phyloP scores from a whole-genome alignment of 2,797 vertebrate species.

The Natrix natrix region DNA sequence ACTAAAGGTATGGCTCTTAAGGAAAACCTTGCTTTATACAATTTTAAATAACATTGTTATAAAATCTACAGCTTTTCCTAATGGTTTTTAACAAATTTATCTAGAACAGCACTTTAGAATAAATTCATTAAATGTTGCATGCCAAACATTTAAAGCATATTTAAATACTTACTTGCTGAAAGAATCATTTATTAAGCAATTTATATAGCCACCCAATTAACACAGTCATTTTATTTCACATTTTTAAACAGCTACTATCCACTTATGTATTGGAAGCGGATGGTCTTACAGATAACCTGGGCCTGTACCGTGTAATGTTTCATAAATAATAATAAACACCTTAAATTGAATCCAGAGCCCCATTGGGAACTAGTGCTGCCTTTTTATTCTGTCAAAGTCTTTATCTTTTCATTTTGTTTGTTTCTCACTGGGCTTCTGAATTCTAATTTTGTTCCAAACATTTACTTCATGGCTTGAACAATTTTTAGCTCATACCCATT shows the following conservation, averaged over 20 bases:
- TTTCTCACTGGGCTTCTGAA: background rate
- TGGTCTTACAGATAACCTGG: background rate
- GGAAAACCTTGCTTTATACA: background rate
- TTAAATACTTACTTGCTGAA: background rate
- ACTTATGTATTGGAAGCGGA: background rate
- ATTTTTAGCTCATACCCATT: background rate
- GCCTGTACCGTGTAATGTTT: background rate
- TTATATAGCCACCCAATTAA: background rate
- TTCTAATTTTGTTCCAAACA: background rate
- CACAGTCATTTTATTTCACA: background rate
- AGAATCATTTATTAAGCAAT: background rate
- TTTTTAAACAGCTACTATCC: background rate
- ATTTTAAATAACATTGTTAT: background rate
- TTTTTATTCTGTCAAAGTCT: background rate
- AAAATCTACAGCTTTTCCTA: background rate
- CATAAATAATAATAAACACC: background rate
- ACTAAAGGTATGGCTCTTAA: background rate
- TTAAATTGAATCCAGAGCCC: background rate
- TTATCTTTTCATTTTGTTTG: background rate
- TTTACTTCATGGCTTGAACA: background rate
- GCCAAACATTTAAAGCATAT: background rate
- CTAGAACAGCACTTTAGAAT: background rate
- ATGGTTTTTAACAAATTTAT: background rate
- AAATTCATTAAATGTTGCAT: background rate
- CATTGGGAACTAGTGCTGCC: background rate